A percentile compares a stretch with the other conserved stretches of the same genome.
Evolutionary conservation across 2,113 vertebrate genomes (phyloP).

Genomic region (Tupaia tana): DNA sequence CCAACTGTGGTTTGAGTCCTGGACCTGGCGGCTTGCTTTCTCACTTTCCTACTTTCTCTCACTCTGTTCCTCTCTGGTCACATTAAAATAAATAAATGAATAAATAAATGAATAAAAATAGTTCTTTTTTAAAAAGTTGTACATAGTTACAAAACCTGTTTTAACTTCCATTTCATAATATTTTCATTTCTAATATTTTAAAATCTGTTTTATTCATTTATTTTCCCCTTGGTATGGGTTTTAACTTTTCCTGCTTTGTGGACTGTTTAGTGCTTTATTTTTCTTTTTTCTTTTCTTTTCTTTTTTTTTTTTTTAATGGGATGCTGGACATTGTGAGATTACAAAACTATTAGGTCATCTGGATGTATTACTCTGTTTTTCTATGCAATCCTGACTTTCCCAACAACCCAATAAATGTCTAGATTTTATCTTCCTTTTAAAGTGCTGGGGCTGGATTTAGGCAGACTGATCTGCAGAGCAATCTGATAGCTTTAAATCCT

Average conservation of each 20-base stretch:
- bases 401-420: neutral
- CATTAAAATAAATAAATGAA: too few species aligned
- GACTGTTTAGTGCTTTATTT: neutral
- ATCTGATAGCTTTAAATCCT: neutral
- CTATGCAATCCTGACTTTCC: too few species aligned
- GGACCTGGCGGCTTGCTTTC: too few species aligned
- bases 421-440: conserved; percentile 18
- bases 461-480: neutral
- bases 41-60: too few species aligned
- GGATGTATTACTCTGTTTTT: too few species aligned
- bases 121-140: neutral
- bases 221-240: neutral
- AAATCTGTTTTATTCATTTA: neutral
- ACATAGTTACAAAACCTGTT: neutral
- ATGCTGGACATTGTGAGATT: neutral
- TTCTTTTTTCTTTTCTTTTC: conserved; percentile 34
- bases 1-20: too few species aligned
- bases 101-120: too few species aligned
- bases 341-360: neutral
- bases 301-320: conserved; percentile 1
- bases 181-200: conserved; percentile 9
- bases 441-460: neutral
- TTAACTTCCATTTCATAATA: neutral
- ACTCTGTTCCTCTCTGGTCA: too few species aligned
- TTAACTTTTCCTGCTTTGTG: neutral